Conservation (phyloP, 2,888 invertebrate species). For the Eudemis profundana region DNA sequence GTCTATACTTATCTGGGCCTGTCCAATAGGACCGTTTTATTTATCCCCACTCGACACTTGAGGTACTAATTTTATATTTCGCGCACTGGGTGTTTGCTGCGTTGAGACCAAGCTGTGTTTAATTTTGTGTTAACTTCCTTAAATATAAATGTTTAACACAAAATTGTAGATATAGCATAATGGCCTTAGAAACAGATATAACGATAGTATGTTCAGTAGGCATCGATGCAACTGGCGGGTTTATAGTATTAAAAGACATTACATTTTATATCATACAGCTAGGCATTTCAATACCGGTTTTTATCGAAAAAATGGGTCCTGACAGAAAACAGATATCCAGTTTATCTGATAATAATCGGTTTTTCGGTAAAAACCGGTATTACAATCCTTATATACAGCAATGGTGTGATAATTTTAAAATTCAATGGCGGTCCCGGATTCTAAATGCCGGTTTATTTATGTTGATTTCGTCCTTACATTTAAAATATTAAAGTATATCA, state of each 20-base stretch:
- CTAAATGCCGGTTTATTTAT: conserved; percentile 32
- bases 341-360: too few species aligned
- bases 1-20: conserved; percentile 54
- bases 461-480: conserved; percentile 38
- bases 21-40: conserved; percentile 72
- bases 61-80: conserved; percentile 74
- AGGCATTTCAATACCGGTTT: neutral
- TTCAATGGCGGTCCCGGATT: conserved; percentile 17
- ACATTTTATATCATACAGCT: conserved; percentile 12
- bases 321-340: too few species aligned
- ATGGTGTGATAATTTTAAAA: conserved; percentile 38
- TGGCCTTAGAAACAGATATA: conserved; percentile 79
- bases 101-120: conserved; percentile 63
- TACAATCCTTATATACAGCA: neutral
- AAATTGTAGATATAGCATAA: conserved; percentile 81
- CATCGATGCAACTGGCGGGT: conserved; percentile 70
- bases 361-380: neutral
- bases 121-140: conserved; percentile 72
- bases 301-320: neutral
- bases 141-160: conserved; percentile 65
- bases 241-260: conserved; percentile 79
- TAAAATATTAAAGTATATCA: conserved; percentile 36
- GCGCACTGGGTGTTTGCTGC: conserved; percentile 81
- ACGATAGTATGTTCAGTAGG: conserved; percentile 65
- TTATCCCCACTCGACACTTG: conserved; percentile 74